Base-by-base conservation (phyloP, 2,113 vertebrate genomes). In the Silurus glanis region DNA sequence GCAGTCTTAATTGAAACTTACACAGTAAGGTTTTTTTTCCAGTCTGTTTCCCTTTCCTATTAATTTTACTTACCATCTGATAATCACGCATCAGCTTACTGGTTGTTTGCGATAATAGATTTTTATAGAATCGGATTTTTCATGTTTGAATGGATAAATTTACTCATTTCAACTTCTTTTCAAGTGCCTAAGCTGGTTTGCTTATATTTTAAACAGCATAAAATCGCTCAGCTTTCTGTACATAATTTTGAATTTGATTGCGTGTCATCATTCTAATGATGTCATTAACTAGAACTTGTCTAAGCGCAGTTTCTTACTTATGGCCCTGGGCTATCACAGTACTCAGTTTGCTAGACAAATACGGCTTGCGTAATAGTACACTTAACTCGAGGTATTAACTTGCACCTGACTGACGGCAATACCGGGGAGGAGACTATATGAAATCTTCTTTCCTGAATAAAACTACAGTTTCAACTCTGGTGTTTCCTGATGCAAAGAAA, bases 321-420 rank as follows among this genome's bases (percentile, higher is more conserved):
- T 86, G 72, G 49, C 67, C 72, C 37, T 49, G 28, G 72, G 80
- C 86, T 66, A 10, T 82, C 23, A 79, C 47, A 79, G 45, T 69
- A 47, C 71, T 71, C 28, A n/a, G n/a, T 72, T 61, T 78, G 25
- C 78, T 23, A 47, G 72, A 74, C 61, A 37, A 37, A 51, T 47
- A 56, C 47, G 56, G 51, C 17, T 6, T 23, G 14, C 76, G 86
- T 76, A 88, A 87, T 51, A 4, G 71, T 55, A 80, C 59, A 81
- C 83, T 51, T 80, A 45, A 58, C 51, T 78, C 71, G 58, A 85
- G 19, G 12, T 81, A 37, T 72, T 28, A 71, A 21, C 47, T 51
- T 16, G n/a, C 16, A 7, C 8, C 9, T 62, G 83, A 83, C 45
- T 78, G 23, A 67, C 10, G 13, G 12, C 21, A 58, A 23, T 47